Evolutionary conservation across 2,113 vertebrate species (phyloP), one percentile per base, ranked within the genome.

Genomic region (Promerops cafer): DNA sequence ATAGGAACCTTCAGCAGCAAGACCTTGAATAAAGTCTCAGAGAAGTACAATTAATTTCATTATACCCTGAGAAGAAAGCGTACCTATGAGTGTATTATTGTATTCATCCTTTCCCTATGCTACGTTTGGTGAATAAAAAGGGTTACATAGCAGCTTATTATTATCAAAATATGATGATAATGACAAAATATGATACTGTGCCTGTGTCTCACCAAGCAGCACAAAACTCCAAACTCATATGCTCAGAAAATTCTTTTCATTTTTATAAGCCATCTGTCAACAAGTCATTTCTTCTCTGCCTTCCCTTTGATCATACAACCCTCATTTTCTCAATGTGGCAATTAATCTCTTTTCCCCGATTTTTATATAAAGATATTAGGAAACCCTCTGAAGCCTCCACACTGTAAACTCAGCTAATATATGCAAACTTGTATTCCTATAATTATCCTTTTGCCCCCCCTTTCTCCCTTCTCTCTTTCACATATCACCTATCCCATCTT

Each of bases 231-330:
- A 90, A 82, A 59, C 39, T 74, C 75, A 18, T 33, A 91, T 56
- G 69, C 83, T 88, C 66, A 60, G 75, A 83, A 92, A 93, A 92
- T 83, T 75, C 90, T 71, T 93, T 84, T 91, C 66, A 54, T 93
- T 97, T 97, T 70, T 71, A 68, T 89, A 96, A 95, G 57, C 78
- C 85, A 74, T 85, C 92, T 96, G 93, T 92, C 94, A 94, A 96
- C 93, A 95, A 86, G 39, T 60, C 77, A 84, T 69, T 95, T 89
- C 90, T 93, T 78, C 83, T 72, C 80, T 77, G 68, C 61, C 28
- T 89, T 89, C 60, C 54, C 86, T 93, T 92, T 95, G 92, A 96
- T 94, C 90, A 90, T 14, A 49, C n/a, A 91, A 88, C 50, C 37
- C 83, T 84, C 79, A 97, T 97, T 95, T 93, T 92, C 74, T 94